Evolutionary conservation across 2,797 vertebrate species (phyloP), one percentile per base, ranked within the genome.

Genomic region (Sciurus carolinensis): DNA sequence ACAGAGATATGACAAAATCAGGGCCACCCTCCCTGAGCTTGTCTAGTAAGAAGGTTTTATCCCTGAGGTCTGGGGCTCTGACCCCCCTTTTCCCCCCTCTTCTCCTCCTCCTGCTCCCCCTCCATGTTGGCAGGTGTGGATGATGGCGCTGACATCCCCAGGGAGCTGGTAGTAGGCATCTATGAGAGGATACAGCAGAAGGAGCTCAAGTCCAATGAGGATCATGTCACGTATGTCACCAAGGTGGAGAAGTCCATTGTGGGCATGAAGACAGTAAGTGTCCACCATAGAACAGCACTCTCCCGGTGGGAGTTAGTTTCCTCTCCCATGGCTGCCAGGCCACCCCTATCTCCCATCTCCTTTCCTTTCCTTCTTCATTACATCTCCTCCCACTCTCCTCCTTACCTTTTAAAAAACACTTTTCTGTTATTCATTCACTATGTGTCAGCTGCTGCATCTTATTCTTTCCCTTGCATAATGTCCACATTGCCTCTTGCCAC

Each of bases 201-300:
- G 97, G 99, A 99, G 97, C 99, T 99, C 4, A 99, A 99, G 95
- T 99, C 99, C 91, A 99, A 99, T 36, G 99, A 99, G 94, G 99
- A 99, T 97, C 99, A 99, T 0, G 99, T 99, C 96, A 99, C 99
- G 10, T 99, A 99, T 0, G 99, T 99, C 98, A 99, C 99, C 98
- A 99, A 99, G 54, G 99, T 99, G 99, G 99, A 99, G 97, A 99
- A 99, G 98, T 99, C 99, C 97, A 99, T 99, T 77, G 98, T 99
- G 87, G 99, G 99, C 96, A 99, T 99, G 98, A 99, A 99, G 98
- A 99, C 99, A 69, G 99, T 99, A 95, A 99, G 99, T 98, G 77
- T 7, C 24, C 6, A 0, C 9, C 24, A 2, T 7, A 0, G 69
- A 39, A 11, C 52, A 1, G 59, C 7, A 0, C n/a, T 18, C 8